Conservation (phyloP, 2,113 vertebrate species). For the Xiphophorus maculatus region DNA sequence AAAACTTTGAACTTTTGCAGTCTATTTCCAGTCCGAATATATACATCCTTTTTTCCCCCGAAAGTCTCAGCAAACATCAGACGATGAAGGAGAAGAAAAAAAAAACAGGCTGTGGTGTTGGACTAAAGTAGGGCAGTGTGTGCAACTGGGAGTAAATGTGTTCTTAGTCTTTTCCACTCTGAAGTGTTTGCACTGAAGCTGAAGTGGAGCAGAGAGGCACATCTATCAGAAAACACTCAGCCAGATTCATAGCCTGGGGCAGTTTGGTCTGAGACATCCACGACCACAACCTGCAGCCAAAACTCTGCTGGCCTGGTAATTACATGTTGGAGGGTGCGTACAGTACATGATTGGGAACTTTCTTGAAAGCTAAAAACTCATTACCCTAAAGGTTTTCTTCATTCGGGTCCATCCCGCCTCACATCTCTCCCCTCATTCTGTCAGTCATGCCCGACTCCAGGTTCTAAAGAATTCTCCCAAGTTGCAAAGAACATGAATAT, state of each 20-base stretch:
- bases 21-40: slow-evolving; percentile 30
- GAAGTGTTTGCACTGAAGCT: slow-evolving; percentile 56
- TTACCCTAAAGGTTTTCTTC: background rate
- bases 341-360: slow-evolving; percentile 10
- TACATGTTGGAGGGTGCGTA: slow-evolving; percentile 20
- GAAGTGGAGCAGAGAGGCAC: slow-evolving; percentile 58
- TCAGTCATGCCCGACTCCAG: background rate
- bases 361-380: background rate
- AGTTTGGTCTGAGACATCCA: slow-evolving; percentile 38
- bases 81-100: slow-evolving; percentile 33
- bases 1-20: slow-evolving; percentile 17
- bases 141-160: slow-evolving; percentile 66
- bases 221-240: slow-evolving; percentile 69
- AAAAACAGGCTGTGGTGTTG: slow-evolving; percentile 34
- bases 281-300: slow-evolving; percentile 33
- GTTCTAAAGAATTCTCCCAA: background rate
- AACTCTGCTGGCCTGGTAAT: slow-evolving; percentile 16
- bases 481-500: background rate
- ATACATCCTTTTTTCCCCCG: slow-evolving; percentile 22
- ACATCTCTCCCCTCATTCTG: background rate
- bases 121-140: slow-evolving; percentile 62
- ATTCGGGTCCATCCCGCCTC: background rate
- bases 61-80: slow-evolving; percentile 34
- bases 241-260: slow-evolving; percentile 61
- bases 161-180: slow-evolving; percentile 60